Evolutionary conservation across 1,140 invertebrate species (phyloP), one percentile per base, ranked within the genome.

Genomic region (Drosophila kohkoa): DNA sequence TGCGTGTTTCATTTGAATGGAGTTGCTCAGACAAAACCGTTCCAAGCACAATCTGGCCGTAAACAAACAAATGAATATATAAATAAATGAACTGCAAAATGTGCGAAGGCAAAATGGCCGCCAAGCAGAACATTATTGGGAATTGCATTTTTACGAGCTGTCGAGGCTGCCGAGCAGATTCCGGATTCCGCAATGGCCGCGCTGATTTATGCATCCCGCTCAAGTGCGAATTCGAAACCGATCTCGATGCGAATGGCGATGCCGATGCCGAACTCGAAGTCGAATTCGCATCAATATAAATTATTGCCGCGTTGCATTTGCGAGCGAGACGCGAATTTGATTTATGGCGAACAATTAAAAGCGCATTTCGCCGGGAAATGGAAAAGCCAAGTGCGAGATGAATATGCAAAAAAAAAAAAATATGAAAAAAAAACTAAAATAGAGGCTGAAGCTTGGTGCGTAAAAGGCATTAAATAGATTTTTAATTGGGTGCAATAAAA

Each of bases 281-380:
- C 60, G 41, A 66, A 48, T 15, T 35, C 51, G 45, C 30, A 65
- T 80, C 74, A 55, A 30, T 41, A 57, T 72, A 77, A 79, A 77
- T 73, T 64, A 79, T 73, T 77, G 64, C 72, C 69, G 74, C 69
- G 52, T 55, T 68, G 30, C 48, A 49, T 60, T 68, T 79, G 52
- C 54, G 3, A 51, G 49, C 16, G 38, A 28, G 59, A 46, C 48
- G 54, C 32, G 43, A 68, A 57, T 45, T 75, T 81, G 85, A 90
- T 89, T 90, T 80, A 85, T 89, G 69, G 48, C 57, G 65, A 52
- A 69, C 85, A 85, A 90, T 89, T 88, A 88, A 89, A 88, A 88
- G 69, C 72, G 68, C 78, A 89, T 89, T 89, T 88, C 71, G 69
- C 11, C 41, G 52, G 15, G 54, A 81, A 49, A 64, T 63, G 67